These are phyloP conservation scores for Astreopora myriophthalma DNA, from an alignment of 64 coral and sea anemone species.

Conservation along the genomic window DNA sequence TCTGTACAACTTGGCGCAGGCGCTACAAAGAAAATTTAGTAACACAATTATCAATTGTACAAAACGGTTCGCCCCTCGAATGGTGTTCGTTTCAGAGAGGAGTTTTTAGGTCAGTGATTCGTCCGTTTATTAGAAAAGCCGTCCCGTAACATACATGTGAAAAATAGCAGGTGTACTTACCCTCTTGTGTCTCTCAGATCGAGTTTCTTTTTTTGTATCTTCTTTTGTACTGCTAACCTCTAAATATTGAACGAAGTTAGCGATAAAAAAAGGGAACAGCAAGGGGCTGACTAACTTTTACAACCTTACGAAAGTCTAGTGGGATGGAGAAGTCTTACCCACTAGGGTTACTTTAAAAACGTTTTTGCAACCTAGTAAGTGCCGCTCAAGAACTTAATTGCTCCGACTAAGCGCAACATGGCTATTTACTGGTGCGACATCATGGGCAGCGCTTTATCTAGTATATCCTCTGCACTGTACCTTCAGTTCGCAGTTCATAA, in stretches of 20 bases:
- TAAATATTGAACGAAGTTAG: no score
- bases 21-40: slow-evolving; percentile 7
- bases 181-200: slow-evolving; percentile 60
- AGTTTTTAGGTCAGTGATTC: not conserved
- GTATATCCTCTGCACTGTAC: no score
- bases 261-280: not conserved
- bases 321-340: no score
- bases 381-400: no score
- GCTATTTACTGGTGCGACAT: no score
- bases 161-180: not conserved
- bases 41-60: not conserved
- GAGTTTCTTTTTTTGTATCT: slow-evolving; percentile 34
- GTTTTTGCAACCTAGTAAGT: no score
- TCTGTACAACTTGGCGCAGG: slow-evolving; percentile 54
- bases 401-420: no score
- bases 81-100: not conserved
- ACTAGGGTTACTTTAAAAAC: not conserved
- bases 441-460: no score
- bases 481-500: no score
- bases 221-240: not conserved
- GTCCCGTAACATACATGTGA: not conserved
- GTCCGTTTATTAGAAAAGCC: not conserved
- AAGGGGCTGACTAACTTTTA: no score
- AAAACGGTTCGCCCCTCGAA: no score
- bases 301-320: no score